These are phyloP conservation scores for Wiebesia pumilae DNA, from an alignment of 1,140 invertebrate genomes.

Conservation along the genomic window DNA sequence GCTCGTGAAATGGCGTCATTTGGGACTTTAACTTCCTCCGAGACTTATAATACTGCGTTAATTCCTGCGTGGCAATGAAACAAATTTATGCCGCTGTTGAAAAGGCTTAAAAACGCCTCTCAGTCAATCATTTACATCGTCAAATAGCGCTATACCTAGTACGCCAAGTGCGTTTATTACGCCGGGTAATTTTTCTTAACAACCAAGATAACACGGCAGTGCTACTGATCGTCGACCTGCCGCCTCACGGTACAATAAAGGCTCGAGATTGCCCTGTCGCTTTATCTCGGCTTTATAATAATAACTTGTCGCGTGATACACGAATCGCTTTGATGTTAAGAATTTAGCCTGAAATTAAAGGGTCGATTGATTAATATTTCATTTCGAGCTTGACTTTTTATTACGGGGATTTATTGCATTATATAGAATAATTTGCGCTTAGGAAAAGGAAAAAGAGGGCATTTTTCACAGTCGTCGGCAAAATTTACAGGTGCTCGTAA, in stretches of 20 bases:
- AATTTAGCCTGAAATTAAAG: constrained; percentile 40
- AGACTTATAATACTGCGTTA: constrained; percentile 28
- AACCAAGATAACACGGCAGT: constrained; percentile 25
- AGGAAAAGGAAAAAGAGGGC: constrained; percentile 11
- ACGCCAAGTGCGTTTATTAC: constrained; percentile 22
- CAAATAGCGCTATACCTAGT: not conserved
- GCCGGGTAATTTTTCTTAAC: constrained; percentile 40
- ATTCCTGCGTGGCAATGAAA: constrained; percentile 7
- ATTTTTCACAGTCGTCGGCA: constrained; percentile 2
- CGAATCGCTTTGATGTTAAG: constrained; percentile 28
- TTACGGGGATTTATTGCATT: constrained; percentile 25
- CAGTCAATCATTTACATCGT: constrained; percentile 35
- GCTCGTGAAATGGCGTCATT: constrained; percentile 2
- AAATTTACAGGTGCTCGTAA: constrained; percentile 20
- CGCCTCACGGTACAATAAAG: constrained; percentile 10
- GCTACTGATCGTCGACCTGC: constrained; percentile 1
- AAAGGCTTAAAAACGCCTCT: constrained; percentile 35
- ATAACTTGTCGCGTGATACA: constrained; percentile 24
- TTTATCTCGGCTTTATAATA: constrained; percentile 42
- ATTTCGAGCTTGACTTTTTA: constrained; percentile 27
- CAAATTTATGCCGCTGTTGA: constrained; percentile 31
- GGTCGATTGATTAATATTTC: constrained; percentile 36
- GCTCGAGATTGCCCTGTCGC: constrained; percentile 33
- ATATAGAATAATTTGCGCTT: constrained; percentile 18
- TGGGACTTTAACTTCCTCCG: not conserved